A percentile compares a stretch with the other conserved stretches of the same genome.
These are phyloP conservation scores for Tenebrosternarchus preto DNA, from an alignment of 2,113 vertebrate species.

Conservation along the genomic window DNA sequence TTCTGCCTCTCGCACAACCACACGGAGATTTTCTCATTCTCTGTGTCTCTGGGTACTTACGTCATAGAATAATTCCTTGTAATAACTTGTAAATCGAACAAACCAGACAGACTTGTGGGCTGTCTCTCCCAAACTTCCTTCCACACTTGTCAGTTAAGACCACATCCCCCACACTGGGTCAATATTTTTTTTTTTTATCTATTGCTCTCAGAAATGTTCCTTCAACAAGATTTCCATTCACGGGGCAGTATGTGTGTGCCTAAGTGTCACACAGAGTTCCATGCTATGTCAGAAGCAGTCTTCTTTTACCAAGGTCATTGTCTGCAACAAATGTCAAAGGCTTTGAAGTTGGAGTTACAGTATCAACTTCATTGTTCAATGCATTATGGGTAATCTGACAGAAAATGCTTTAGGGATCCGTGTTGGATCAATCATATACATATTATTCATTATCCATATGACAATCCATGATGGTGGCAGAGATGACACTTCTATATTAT, in stretches of 20 bases:
- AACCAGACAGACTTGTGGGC: neutral
- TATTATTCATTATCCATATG: too few species aligned
- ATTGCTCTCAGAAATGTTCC: neutral
- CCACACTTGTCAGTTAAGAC: too few species aligned
- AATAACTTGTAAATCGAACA: slow-evolving; percentile 9
- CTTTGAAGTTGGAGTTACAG: neutral
- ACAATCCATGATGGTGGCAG: neutral
- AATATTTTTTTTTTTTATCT: too few species aligned
- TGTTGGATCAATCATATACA: too few species aligned
- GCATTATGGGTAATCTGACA: neutral
- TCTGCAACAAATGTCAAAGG: neutral
- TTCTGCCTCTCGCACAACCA: neutral
- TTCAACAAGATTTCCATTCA: neutral
- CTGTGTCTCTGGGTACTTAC: slow-evolving; percentile 12
- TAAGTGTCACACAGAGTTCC: neutral
- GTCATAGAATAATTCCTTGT: slow-evolving; percentile 1
- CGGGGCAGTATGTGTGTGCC: neutral
- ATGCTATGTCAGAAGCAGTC: slow-evolving; percentile 1
- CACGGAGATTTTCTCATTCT: slow-evolving; percentile 1
- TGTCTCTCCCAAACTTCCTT: neutral
- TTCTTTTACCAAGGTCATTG: slow-evolving; percentile 20
- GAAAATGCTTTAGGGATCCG: neutral
- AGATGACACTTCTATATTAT: neutral
- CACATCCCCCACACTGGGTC: too few species aligned
- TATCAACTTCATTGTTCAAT: neutral